These are phyloP conservation scores for Cotesia vestalis DNA, from an alignment of 1,140 invertebrate genomes.

Conservation along the genomic window DNA sequence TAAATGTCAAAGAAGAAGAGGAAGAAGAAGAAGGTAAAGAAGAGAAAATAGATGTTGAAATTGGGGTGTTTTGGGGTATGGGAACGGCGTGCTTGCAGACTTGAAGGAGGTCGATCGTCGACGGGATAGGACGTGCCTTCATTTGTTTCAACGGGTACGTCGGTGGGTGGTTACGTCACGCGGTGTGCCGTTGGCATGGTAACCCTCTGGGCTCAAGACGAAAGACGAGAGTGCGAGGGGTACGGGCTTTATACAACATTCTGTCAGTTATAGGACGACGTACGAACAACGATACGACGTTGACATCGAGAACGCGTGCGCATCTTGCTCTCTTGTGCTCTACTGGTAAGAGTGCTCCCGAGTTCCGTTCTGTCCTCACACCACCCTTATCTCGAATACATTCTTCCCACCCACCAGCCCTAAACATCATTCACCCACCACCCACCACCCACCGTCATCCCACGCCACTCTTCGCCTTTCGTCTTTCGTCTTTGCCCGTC, in stretches of 20 bases:
- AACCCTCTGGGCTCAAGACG: slow-evolving; percentile 60
- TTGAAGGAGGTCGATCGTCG: slow-evolving; percentile 33
- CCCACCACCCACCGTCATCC: neutral
- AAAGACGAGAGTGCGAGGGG: slow-evolving; percentile 37
- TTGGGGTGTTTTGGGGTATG: slow-evolving; percentile 44
- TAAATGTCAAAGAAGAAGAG: neutral
- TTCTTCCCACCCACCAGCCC: slow-evolving; percentile 28
- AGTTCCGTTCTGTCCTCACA: slow-evolving; percentile 29
- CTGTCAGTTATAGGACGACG: slow-evolving; percentile 59
- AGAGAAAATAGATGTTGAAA: slow-evolving; percentile 48
- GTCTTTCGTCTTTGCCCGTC: slow-evolving; percentile 26
- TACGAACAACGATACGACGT: slow-evolving; percentile 38
- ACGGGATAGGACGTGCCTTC: slow-evolving; percentile 63
- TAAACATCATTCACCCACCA: neutral
- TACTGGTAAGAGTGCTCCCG: neutral
- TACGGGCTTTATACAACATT: slow-evolving; percentile 56
- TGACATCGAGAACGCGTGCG: slow-evolving; percentile 26
- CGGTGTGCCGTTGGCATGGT: slow-evolving; percentile 61
- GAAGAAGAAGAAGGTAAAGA: slow-evolving; percentile 6
- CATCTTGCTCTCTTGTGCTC: slow-evolving; percentile 25
- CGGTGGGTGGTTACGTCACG: slow-evolving; percentile 63
- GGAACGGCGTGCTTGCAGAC: slow-evolving; percentile 2
- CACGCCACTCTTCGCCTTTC: neutral
- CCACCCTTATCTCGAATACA: slow-evolving; percentile 29
- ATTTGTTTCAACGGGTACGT: slow-evolving; percentile 65